A percentile compares a stretch with the other conserved stretches of the same genome.
These are phyloP conservation scores for Babylonia areolata DNA, from an alignment of 1,140 invertebrate species.

Conservation along the genomic window DNA sequence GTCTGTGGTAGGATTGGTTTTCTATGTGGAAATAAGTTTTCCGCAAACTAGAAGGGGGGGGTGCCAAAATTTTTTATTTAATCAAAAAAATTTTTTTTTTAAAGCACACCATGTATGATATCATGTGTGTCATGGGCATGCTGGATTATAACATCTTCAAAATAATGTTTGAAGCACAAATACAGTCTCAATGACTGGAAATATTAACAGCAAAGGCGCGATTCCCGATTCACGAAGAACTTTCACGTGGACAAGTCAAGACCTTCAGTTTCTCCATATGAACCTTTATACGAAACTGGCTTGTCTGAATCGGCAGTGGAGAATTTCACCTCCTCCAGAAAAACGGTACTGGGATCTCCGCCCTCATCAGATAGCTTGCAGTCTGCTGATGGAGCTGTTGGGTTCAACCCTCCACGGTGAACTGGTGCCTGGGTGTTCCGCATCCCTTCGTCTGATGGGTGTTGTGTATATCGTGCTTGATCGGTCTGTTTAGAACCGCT, in stretches of 20 bases:
- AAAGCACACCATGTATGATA: too few species aligned
- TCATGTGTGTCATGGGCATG: too few species aligned
- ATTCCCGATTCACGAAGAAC: too few species aligned
- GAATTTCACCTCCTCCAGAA: conserved; percentile 10
- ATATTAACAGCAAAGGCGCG: too few species aligned
- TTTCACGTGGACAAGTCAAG: not conserved
- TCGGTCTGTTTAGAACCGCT: not conserved
- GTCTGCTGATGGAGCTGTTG: not conserved
- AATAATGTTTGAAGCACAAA: too few species aligned
- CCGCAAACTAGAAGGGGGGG: too few species aligned
- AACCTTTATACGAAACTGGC: not conserved
- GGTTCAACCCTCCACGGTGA: not conserved
- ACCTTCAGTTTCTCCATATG: not conserved
- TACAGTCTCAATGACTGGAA: too few species aligned
- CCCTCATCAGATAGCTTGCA: not conserved
- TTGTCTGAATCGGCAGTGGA: not conserved
- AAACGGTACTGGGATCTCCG: not conserved
- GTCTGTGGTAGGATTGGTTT: too few species aligned
- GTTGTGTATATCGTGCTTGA: not conserved
- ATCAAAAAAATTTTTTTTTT: too few species aligned
- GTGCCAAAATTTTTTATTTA: too few species aligned
- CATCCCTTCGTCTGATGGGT: not conserved
- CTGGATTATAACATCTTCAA: too few species aligned
- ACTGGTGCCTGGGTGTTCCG: not conserved
- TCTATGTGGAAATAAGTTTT: too few species aligned